Base-by-base conservation (phyloP, 2,113 vertebrate species). In the Eudyptes chrysolophus region DNA sequence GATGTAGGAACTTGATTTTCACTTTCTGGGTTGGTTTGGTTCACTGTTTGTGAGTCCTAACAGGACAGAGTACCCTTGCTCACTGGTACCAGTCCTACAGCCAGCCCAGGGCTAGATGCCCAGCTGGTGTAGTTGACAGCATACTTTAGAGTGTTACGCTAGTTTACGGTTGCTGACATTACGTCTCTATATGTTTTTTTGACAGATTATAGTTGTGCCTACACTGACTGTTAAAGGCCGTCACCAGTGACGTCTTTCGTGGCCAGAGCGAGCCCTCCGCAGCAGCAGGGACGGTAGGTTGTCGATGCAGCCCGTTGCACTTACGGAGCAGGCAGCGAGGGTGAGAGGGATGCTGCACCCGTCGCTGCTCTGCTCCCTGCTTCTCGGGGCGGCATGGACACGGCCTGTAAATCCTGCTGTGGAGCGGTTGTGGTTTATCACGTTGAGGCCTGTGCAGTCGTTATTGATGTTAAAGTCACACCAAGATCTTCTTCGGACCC, bases 391-490 rank as follows among this genome's bases (percentile, higher is more conserved):
- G 0, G 11, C 7, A 3, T 18, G 27, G 57, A 16, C 21, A 10
- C 26, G 58, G 72, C 76, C 19, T 65, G 57, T 51, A 92, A 64
- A 32, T 91, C 78, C 83, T 92, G 58, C 77, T 49, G 62, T 69
- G 78, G n/a, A 96, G 46, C 42, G 49, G 49, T 42, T 91, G 62
- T 54, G 68, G 16, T 92, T 94, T 87, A 58, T 78, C 69, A 60
- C 76, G n/a, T 70, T 85, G 83, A 89, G 72, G 54, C 29, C 51
- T 90, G 38, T 22, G 83, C 24, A 60, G 62, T 57, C 16, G 83
- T 95, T 93, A 64, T 66, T 79, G 84, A 90, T 65, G 72, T 34
- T 83, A 42, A 97, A 95, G 54, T 46, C 52, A 64, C 19, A 13
- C 72, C 92, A 88, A 55, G 94, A 25, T 89, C 76, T 95, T 90